These are phyloP conservation scores for Limnephilus marmoratus DNA, from an alignment of 2,888 invertebrate species.

Conservation along the genomic window DNA sequence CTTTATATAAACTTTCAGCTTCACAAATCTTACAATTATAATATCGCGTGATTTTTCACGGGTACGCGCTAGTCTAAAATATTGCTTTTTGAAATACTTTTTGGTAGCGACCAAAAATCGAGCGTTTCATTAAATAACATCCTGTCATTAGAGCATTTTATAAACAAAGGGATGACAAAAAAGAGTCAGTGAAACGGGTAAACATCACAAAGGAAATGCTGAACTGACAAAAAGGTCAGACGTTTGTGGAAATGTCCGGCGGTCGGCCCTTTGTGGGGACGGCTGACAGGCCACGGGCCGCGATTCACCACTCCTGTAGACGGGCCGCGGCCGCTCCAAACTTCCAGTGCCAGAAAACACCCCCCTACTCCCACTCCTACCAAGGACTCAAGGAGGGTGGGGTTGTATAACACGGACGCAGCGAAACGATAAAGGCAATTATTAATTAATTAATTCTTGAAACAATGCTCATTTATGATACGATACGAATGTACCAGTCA, in stretches of 20 bases:
- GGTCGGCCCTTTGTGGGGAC: slow-evolving; percentile 40
- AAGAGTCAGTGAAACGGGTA: slow-evolving; percentile 21
- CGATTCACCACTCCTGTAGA: background rate
- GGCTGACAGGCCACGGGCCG: slow-evolving; percentile 32
- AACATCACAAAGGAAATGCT: slow-evolving; percentile 41
- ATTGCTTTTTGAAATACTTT: background rate
- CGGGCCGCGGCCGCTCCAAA: slow-evolving; percentile 4
- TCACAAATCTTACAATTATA: too few relatives aligned
- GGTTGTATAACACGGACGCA: background rate
- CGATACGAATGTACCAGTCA: too few relatives aligned
- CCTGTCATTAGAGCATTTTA: background rate
- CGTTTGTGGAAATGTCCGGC: slow-evolving; percentile 45
- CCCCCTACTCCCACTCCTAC: background rate
- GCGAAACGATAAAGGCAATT: background rate
- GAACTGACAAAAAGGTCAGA: slow-evolving; percentile 48
- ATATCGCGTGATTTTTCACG: too few relatives aligned
- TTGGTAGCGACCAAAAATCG: background rate
- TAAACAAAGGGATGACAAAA: background rate
- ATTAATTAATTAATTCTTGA: too few relatives aligned
- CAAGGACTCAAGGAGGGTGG: background rate
- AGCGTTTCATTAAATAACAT: slow-evolving; percentile 2
- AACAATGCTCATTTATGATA: too few relatives aligned
- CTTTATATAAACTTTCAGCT: too few relatives aligned
- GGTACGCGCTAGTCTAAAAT: background rate
- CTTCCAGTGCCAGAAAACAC: background rate